These are phyloP conservation scores for Heliconius aoede DNA, from an alignment of 2,888 invertebrate species.

Conservation along the genomic window DNA sequence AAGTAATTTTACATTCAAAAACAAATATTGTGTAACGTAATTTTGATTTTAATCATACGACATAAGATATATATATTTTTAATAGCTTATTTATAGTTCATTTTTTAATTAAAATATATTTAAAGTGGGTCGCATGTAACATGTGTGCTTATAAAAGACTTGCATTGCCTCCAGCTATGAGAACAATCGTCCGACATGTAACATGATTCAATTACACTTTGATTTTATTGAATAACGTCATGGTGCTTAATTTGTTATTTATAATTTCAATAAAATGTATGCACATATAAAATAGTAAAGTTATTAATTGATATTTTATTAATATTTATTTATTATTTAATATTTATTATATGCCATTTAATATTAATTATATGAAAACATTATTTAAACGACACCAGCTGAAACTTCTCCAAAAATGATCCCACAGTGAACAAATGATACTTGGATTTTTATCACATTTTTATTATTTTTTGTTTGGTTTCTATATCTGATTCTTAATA, in stretches of 20 bases:
- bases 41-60: neutral
- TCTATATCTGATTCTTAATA: too few relatives aligned
- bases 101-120: neutral
- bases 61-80: neutral
- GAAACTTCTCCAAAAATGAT: too few relatives aligned
- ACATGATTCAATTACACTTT: conserved; percentile 35
- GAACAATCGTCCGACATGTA: conserved; percentile 29
- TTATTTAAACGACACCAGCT: too few relatives aligned
- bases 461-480: too few relatives aligned
- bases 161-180: conserved; percentile 29
- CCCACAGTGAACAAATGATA: too few relatives aligned
- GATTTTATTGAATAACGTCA: conserved; percentile 24
- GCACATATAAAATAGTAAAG: neutral
- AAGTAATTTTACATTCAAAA: neutral
- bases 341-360: too few relatives aligned
- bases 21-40: neutral
- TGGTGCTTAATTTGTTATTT: conserved; percentile 22
- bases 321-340: too few relatives aligned
- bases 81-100: conserved; percentile 9
- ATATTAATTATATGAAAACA: too few relatives aligned
- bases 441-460: too few relatives aligned
- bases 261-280: conserved; percentile 2
- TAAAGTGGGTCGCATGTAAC: conserved; percentile 27
- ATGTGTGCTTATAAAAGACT: conserved; percentile 18
- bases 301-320: neutral